Evolutionary conservation across 2,888 invertebrate genomes (phyloP), one percentile per base, ranked within the genome.

Genomic region (Polietes domitor): DNA sequence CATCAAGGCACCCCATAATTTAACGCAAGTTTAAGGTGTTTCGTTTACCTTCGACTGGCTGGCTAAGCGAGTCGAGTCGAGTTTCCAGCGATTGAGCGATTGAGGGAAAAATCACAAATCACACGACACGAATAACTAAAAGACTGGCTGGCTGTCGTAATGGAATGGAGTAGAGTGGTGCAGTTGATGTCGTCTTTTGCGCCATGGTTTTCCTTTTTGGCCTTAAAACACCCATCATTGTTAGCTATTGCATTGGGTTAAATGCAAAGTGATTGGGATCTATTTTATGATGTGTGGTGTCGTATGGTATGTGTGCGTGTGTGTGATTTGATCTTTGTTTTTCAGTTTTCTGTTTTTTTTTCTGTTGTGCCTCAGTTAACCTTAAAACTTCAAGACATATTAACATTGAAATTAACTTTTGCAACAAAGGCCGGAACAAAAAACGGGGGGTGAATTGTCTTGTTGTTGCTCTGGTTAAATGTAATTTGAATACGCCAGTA

Each of bases 321-420:
- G 41, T 55, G 73, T 47, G 83, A 55, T 77, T 80, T 80, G 53
- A 47, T 80, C 50, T 77, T 19, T 65, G 5, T 63, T 12, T 68
- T 21, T 43, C 68, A 4, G 43, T 9, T 68, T 21, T 68, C 68
- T 43, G 21, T 41, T 3, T 19, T 47, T 74, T 41, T 41, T 41
- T 7, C 47, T n/a, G n/a, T 9, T 32, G 5, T 6, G 32, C 32
- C 32, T 68, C 73, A 68, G 43, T 79, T 77, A 80, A 73, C 76
- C 76, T 83, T 75, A 82, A 78, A 75, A 73, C 12, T 5, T n/a
- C n/a, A 71, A 76, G 65, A 37, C 41, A 63, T 21, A 71, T 63
- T 78, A 82, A 75, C 82, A 82, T 82, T 82, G 83, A 79, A 83
- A 76, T 68, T 55, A 72, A 53, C 76, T 81, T 24, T 24, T 58